Evolutionary conservation across 2,797 vertebrate species (phyloP), one percentile per base, ranked within the genome.

Genomic region (Sebastes oblongus): DNA sequence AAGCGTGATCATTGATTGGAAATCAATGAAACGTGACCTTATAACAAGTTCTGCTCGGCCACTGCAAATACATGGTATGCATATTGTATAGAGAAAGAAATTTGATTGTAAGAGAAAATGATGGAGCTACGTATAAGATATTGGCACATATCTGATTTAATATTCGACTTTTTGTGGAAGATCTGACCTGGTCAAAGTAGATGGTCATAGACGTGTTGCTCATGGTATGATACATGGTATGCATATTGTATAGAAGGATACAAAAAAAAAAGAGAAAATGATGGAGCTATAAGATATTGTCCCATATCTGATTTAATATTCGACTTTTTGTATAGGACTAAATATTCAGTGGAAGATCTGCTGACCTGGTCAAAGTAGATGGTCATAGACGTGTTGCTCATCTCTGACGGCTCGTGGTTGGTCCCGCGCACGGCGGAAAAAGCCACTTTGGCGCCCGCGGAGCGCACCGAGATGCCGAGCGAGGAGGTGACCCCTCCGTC

Each of bases 301-400:
- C 6, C 4, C 22, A 58, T 22, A 75, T 52, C 13, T 11, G 13
- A 65, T 62, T 62, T 32, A 30, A n/a, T 8, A 25, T 10, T 39
- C 16, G 10, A 82, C 18, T 64, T 36, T 24, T 62, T 30, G 76
- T 60, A 50, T 59, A 10, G 18, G 72, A 60, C 4, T 50, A 68
- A 79, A 78, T 39, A 39, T 73, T 82, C 22, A 24, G 46, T 62
- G 32, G 60, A 81, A 39, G 36, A 39, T 39, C 18, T 82, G 81
- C 95, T 96, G 91, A 98, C 97, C 97, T 98, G 97, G 94, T 98
- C 97, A 89, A 98, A 98, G 90, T 98, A 98, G 96, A 98, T 98
- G 91, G 97, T 98, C 97, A 97, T 98, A 77, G 97, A 98, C 82
- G 97, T 97, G 95, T 98, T 98, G 96, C 97, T 98, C 97, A 98